phyloP scores from a whole-genome alignment of 1,140 invertebrate species.

The Coenobita brevimanus region DNA sequence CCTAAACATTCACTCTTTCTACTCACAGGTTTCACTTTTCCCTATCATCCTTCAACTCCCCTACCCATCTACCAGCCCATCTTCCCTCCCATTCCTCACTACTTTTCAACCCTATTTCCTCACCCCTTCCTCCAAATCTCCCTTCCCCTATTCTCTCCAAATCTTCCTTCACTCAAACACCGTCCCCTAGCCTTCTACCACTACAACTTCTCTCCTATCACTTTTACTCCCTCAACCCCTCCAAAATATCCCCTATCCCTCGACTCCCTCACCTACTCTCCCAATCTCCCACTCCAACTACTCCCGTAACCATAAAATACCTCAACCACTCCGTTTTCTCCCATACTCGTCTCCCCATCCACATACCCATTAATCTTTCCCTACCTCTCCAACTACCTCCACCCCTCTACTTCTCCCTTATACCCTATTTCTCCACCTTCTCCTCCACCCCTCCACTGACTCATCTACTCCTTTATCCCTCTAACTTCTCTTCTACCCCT shows the following conservation, averaged over 20 bases:
- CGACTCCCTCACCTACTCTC: not conserved
- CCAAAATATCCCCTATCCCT: no score
- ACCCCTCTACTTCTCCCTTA: not conserved
- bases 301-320: not conserved
- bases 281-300: not conserved
- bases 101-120: not conserved
- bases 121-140: not conserved
- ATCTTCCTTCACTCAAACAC: not conserved
- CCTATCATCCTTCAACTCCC: not conserved
- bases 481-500: not conserved
- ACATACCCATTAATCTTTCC: not conserved
- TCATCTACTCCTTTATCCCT: not conserved
- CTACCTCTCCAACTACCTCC: not conserved
- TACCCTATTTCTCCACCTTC: not conserved
- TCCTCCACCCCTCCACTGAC: not conserved
- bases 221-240: not conserved
- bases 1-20: no score
- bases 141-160: not conserved
- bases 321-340: not conserved
- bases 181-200: not conserved
- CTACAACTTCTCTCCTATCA: not conserved
- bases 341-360: not conserved
- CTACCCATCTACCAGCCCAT: not conserved
- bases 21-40: no score
- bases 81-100: not conserved